phyloP scores from a whole-genome alignment of 2,113 vertebrate genomes.

The Etia nguti region DNA sequence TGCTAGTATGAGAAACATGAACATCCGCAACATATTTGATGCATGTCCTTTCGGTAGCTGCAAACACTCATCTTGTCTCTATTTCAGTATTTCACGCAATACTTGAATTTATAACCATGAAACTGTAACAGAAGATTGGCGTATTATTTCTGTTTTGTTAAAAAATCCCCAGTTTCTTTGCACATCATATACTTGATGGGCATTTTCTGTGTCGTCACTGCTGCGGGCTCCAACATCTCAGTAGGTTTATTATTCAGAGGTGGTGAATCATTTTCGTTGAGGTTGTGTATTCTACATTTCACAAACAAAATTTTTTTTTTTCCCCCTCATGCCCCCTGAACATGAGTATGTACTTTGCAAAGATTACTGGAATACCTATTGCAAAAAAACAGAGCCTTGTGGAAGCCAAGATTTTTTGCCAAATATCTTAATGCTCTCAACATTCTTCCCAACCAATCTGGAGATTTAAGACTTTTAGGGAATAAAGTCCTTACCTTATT shows the following conservation, averaged over 20 bases:
- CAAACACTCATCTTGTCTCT: background rate
- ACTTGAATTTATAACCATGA: background rate
- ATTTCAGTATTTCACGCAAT: background rate
- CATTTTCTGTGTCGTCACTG: background rate
- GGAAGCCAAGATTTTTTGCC: background rate
- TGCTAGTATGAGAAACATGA: background rate
- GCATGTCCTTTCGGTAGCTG: background rate
- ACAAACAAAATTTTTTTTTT: slow-evolving; percentile 1
- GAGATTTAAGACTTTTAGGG: background rate
- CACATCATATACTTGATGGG: slow-evolving; percentile 1
- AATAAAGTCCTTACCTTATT: background rate
- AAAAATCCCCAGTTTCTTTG: background rate
- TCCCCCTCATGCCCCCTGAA: background rate
- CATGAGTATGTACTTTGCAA: background rate
- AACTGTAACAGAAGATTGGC: background rate
- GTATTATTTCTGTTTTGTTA: background rate
- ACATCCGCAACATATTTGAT: background rate
- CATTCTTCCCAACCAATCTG: background rate
- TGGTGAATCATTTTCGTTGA: slow-evolving; percentile 50
- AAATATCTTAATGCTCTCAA: slow-evolving; percentile 29
- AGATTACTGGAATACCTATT: slow-evolving; percentile 1
- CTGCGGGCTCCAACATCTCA: slow-evolving; percentile 19
- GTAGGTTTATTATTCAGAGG: slow-evolving; percentile 35
- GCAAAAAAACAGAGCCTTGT: background rate
- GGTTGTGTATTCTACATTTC: slow-evolving; percentile 3